Base-by-base conservation (phyloP, 1,140 invertebrate genomes). In the Trypoxylus dichotomus region DNA sequence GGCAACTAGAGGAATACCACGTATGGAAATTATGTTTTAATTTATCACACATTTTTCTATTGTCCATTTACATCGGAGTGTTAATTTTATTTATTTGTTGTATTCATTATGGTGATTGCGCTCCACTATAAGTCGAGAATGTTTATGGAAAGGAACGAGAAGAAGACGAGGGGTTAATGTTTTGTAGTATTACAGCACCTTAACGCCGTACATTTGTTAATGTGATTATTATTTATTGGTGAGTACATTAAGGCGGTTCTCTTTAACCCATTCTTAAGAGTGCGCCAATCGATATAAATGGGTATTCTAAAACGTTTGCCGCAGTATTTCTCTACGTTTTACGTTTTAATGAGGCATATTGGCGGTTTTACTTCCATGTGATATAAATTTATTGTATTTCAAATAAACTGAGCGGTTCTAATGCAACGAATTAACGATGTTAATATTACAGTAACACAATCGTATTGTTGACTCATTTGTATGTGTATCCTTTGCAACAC, bases 1-100 rank as follows among this genome's bases (percentile, higher is more conserved):
- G 74, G 74, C 78, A 58, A 42, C 79, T 76, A 82, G 79, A 79
- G 78, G 81, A 83, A 83, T 83, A 81, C 81, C 82, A 82, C 80
- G 82, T 84, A 84, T 83, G 83, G 82, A 84, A 84, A 84, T 84
- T 83, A 80, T 79, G 79, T 80, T 84, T 84, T 83, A 84, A 84
- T 84, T 84, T 84, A 84, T 84, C 83, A 83, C 82, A 80, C 78
- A 82, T 82, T 84, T 83, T 83, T 81, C 83, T 81, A 83, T 83
- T 84, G 83, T 84, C 79, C 82, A 82, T 83, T 83, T 84, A 83
- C 83, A 84, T 83, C 80, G 80, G 81, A 79, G 83, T 83, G 83
- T 83, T 84, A 83, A 84, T 84, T 84, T 84, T 84, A 84, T 84
- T 83, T 84, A 83, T 83, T 82, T 82, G 80, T 81, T 76, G 80